These are phyloP conservation scores for Ammodramus savannarum DNA, from an alignment of 2,113 vertebrate species.

Conservation along the genomic window DNA sequence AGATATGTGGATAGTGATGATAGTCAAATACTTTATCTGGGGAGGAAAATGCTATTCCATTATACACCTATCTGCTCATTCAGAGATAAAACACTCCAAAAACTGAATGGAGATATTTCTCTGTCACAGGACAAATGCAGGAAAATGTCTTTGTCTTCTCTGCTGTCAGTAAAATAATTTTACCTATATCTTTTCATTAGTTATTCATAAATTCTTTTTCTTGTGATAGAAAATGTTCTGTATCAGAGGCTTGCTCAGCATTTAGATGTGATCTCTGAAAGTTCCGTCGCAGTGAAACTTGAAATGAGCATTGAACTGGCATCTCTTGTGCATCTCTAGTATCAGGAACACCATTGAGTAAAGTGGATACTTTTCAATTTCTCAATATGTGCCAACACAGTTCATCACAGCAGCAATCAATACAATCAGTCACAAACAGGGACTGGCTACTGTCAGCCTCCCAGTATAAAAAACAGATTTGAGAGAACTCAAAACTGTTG, in stretches of 20 bases:
- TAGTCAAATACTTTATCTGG: not conserved
- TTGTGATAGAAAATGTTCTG: not conserved
- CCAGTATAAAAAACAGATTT: not conserved
- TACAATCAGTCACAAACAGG: not conserved
- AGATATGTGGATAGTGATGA: not conserved
- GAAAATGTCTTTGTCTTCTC: not conserved
- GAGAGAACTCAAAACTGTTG: not conserved
- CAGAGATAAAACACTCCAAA: not conserved
- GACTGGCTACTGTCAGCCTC: not conserved
- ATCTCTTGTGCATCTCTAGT: not conserved
- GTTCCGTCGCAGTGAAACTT: not conserved
- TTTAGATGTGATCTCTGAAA: not conserved
- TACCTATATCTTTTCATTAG: not conserved
- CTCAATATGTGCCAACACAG: not conserved
- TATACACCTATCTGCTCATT: not conserved
- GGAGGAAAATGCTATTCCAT: slow-evolving; percentile 6
- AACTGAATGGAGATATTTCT: not conserved
- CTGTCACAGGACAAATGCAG: not conserved
- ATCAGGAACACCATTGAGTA: not conserved
- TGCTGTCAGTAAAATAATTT: not conserved
- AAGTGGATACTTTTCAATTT: not conserved
- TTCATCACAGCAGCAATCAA: not conserved
- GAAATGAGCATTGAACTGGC: not conserved
- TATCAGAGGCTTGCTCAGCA: not conserved
- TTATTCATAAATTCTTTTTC: not conserved